A percentile compares a stretch with the other conserved stretches of the same genome.
Conservation (phyloP, 2,113 vertebrate genomes). For the Neogale vison region DNA sequence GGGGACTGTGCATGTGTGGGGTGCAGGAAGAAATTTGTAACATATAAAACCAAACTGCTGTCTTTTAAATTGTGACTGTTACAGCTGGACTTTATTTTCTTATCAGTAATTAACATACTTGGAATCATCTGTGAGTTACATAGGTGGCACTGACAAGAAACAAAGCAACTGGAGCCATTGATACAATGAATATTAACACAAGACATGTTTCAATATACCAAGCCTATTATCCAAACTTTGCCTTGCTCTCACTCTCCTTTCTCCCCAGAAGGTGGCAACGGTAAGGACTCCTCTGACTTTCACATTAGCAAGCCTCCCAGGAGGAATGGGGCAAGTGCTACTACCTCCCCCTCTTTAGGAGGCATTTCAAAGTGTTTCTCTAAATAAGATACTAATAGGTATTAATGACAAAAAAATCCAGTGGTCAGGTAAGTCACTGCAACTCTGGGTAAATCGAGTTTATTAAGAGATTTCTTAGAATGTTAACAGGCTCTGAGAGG, state of each 20-base stretch:
- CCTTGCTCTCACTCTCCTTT: neutral
- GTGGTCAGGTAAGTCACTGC: neutral
- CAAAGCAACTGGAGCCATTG: neutral
- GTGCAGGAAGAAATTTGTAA: neutral
- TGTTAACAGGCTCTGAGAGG: neutral
- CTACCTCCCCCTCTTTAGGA: neutral
- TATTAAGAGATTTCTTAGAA: neutral
- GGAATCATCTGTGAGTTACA: neutral
- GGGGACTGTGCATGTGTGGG: neutral
- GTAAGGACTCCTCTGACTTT: neutral
- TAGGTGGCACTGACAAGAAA: neutral
- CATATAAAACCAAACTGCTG: neutral
- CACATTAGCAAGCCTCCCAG: neutral
- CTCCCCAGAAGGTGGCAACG: neutral
- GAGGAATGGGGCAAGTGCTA: neutral
- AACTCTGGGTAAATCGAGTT: neutral
- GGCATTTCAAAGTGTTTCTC: neutral
- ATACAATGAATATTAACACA: neutral
- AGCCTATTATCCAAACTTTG: neutral
- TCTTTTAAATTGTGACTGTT: neutral
- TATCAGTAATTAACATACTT: neutral
- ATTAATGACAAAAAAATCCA: neutral
- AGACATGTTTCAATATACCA: fast-evolving
- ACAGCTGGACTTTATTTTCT: neutral
- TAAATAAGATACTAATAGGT: neutral